Conservation (phyloP, 1,140 invertebrate genomes). For the Drosophila jambulina region DNA sequence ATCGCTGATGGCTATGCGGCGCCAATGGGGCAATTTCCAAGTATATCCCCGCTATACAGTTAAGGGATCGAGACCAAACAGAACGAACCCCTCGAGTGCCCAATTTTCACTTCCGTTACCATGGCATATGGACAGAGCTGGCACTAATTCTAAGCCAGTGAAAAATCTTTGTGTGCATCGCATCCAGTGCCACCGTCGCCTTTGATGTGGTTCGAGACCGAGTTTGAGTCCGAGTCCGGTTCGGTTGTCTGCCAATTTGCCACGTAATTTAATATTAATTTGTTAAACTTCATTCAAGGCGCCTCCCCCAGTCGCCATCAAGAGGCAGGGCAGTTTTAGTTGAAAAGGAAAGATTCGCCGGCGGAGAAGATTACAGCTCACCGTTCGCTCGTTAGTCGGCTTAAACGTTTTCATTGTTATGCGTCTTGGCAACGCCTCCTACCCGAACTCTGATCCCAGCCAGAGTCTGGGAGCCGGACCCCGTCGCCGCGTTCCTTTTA, state of each 20-base stretch:
- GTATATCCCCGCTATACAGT: constrained; percentile 17
- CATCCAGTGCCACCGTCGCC: constrained; percentile 66
- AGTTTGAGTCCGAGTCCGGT: constrained; percentile 24
- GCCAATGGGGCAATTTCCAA: constrained; percentile 65
- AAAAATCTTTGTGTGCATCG: constrained; percentile 48
- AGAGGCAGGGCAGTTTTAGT: constrained; percentile 14
- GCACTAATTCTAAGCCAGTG: constrained; percentile 42
- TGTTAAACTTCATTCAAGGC: constrained; percentile 77
- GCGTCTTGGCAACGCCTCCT: constrained; percentile 71
- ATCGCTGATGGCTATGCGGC: constrained; percentile 70
- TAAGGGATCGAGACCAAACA: background rate
- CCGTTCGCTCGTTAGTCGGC: constrained; percentile 74
- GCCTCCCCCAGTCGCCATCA: constrained; percentile 60
- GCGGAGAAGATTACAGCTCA: constrained; percentile 67
- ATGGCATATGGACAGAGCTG: constrained; percentile 41
- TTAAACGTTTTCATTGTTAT: constrained; percentile 82
- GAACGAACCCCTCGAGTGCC: constrained; percentile 18
- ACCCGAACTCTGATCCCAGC: constrained; percentile 1
- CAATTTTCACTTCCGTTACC: constrained; percentile 66
- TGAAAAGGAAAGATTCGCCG: constrained; percentile 40
- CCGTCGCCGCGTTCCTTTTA: constrained; percentile 63
- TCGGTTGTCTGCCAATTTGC: constrained; percentile 74
- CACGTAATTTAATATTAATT: constrained; percentile 83
- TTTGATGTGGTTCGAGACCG: constrained; percentile 40
- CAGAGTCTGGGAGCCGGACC: constrained; percentile 11